A percentile compares a stretch with the other conserved stretches of the same genome.
These are phyloP conservation scores for Galbula dea DNA, from an alignment of 2,113 vertebrate species.

Conservation along the genomic window DNA sequence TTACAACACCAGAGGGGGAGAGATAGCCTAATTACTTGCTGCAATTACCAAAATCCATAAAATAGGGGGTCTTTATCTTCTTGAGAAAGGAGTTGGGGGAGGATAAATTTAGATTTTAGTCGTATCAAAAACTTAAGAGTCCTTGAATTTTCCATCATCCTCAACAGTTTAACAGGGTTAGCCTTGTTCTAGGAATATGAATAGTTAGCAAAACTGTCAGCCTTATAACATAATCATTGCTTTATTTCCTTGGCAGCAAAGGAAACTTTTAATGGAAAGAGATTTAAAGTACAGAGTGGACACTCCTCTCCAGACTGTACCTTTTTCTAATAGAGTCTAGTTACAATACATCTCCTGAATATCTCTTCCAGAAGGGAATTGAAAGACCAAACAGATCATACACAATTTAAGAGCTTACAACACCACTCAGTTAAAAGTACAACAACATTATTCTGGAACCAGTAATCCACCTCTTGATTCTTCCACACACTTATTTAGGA, in stretches of 20 bases:
- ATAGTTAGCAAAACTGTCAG: neutral
- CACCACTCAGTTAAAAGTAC: slow-evolving; percentile 1
- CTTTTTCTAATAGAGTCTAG: slow-evolving; percentile 25
- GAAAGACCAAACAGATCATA: slow-evolving; percentile 47
- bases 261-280: slow-evolving; percentile 24
- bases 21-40: neutral
- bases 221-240: neutral
- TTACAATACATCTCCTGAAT: slow-evolving; percentile 36
- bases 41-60: neutral
- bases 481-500: neutral
- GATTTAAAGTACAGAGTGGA: neutral
- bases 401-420: slow-evolving; percentile 42
- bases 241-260: slow-evolving; percentile 27
- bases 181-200: neutral
- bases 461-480: slow-evolving; percentile 6
- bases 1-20: neutral
- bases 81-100: neutral
- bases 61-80: neutral
- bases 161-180: neutral
- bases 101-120: neutral
- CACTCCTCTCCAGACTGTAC: neutral
- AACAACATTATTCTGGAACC: slow-evolving; percentile 11
- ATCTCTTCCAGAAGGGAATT: slow-evolving; percentile 49
- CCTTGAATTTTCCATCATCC: neutral
- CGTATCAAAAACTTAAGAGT: neutral